Evolutionary conservation across 1,140 invertebrate genomes (phyloP).

Genomic region (Drosophila sulfurigaster): DNA sequence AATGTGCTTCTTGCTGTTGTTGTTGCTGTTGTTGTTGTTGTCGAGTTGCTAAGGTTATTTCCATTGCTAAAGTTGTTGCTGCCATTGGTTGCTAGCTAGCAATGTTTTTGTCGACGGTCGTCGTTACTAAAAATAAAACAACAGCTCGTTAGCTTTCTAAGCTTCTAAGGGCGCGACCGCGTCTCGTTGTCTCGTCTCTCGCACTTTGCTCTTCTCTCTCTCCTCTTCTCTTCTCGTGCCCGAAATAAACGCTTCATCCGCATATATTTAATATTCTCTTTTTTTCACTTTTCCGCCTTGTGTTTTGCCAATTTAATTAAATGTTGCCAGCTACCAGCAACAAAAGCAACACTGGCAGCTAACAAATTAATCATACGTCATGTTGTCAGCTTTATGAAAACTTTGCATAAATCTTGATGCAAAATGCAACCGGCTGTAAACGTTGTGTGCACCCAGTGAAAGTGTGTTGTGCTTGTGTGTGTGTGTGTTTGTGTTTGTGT

Average conservation of each 20-base stretch:
- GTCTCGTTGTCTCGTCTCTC: background rate
- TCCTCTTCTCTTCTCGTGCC: conserved; percentile 1
- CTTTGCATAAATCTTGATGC: conserved; percentile 72
- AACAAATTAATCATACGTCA: conserved; percentile 77
- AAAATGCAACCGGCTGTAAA: conserved; percentile 64
- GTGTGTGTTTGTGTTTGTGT: conserved; percentile 5
- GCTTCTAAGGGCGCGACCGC: conserved; percentile 9
- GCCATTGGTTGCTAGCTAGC: conserved; percentile 6
- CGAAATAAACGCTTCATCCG: conserved; percentile 64
- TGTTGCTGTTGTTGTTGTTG: conserved; percentile 11
- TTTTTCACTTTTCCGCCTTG: background rate
- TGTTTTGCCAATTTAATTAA: conserved; percentile 67
- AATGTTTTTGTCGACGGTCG: conserved; percentile 25
- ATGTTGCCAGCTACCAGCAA: conserved; percentile 34
- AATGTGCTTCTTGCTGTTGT: conserved; percentile 12
- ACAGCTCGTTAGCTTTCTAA: conserved; percentile 12
- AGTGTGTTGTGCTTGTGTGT: conserved; percentile 9
- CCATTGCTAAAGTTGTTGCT: conserved; percentile 5
- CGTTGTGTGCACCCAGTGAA: background rate
- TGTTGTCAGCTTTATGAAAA: conserved; percentile 77
- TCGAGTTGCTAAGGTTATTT: conserved; percentile 6
- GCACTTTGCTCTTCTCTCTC: too few species aligned
- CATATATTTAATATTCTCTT: conserved; percentile 27
- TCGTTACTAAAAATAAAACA: conserved; percentile 53
- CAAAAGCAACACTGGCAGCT: conserved; percentile 23